Base-by-base conservation (phyloP, 1,140 invertebrate species). In the Stratiolaelaps scimitus region DNA sequence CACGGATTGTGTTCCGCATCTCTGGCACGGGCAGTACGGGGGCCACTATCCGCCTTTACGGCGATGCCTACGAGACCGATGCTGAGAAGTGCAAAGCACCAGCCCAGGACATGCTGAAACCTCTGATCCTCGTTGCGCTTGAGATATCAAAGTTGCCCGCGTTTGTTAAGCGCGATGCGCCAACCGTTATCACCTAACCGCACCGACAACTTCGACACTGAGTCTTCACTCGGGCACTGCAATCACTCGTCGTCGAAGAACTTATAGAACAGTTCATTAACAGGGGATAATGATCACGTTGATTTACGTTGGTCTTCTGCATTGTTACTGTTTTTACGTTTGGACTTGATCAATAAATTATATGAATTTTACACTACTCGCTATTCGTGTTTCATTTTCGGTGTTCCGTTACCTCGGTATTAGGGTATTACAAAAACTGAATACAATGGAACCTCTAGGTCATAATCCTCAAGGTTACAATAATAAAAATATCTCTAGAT, bases 11-110 rank as follows among this genome's bases (percentile, higher is more conserved):
- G 66, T 86, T 88, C 75, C 83, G 96, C 56, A 80, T 99, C 47
- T 96, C 92, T 75, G 96, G 96, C 64, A 99, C 96, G 6, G 96
- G 96, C 68, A 95, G 91, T 75, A 87, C 86, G 66, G 94, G 95
- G 6, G 94, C 94, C 17, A 98, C 96, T 17, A 87, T 99, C 69
- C 82, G 95, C 65, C 72, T 98, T 26, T 98, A 98, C 74, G 84
- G 94, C 68, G 94, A 94, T 74, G 86, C 85, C 66, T 92, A 90
- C 75, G 87, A 90, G 71, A 80, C 80, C 43, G 82, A 84, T 71
- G 66, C 71, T 19, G 53, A 60, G 10, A 26, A 34, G 17, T 60
- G 53, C 20, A 60, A 60, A 34, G 13, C 26, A 23, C 26, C 17
- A 66, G 66, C 73, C 53, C 45, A 81, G 80, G 78, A 77, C 47